Evolutionary conservation across 2,888 invertebrate genomes (phyloP), one percentile per base, ranked within the genome.

Genomic region (Athrips mouffetella): DNA sequence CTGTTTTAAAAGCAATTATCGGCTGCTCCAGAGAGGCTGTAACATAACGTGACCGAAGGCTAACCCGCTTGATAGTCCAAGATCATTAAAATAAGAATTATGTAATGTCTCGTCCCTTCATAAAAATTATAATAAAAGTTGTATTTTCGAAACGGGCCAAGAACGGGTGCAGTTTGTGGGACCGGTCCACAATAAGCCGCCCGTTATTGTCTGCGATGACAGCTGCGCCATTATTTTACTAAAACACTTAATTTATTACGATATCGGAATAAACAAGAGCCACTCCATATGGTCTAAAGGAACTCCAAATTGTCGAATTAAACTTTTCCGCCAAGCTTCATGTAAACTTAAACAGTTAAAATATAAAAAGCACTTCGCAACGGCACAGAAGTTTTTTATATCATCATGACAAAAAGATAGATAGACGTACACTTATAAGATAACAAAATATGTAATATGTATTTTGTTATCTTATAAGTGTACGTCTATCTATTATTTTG

Each of bases 201-300:
- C 27, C 8, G 46, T 47, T 50, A 50, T 47, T 50, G 50, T 49
- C 15, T 21, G 27, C 45, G 50, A 42, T 50, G 50, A 50, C 50
- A 50, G 50, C 46, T 46, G 42, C 31, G 30, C 31, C 45, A 49
- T 50, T 50, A 50, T 50, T 49, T 50, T 47, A 47, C 35, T 50
- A 47, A 50, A 50, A 40, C 30, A 25, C 35, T 41, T 16, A 47
- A 47, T 50, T 50, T 50, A 50, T 37, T 33, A 29, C 21, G 15
- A 3, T 37, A 29, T 11, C 30, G 31, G 13, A 25, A 44, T 44
- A 44, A 49, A 30, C 45, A 29, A 27, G 49, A 16, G n/a, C n/a
- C 11, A 25, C 23, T 30, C 39, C 42, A 23, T 45, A 49, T 31
- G 45, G 21, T 8, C 11, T 20, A 18, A 31, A 37, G 16, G 16